phyloP scores from a whole-genome alignment of 2,797 vertebrate species.

The Pseudotriccus pelzelni region DNA sequence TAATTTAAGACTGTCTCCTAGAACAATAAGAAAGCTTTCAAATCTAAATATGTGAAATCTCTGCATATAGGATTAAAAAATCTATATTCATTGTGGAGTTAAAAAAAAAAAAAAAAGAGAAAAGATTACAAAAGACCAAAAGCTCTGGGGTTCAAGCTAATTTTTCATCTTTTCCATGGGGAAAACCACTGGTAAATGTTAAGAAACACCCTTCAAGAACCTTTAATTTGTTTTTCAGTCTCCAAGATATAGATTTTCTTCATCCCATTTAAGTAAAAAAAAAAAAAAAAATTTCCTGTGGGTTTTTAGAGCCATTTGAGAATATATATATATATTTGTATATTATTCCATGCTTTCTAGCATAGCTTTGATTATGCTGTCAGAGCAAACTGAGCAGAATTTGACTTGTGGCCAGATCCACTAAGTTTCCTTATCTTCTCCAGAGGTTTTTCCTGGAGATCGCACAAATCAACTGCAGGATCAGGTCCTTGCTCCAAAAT shows the following conservation, averaged over 20 bases:
- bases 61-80: conserved; percentile 13
- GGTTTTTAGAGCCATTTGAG: conserved; percentile 48
- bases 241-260: conserved; percentile 57
- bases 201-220: conserved; percentile 66
- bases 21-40: conserved; percentile 1
- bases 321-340: conserved; percentile 45
- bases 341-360: conserved; percentile 20
- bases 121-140: conserved; percentile 53
- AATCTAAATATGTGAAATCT: conserved; percentile 46
- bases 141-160: conserved; percentile 60
- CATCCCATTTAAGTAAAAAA: conserved; percentile 42
- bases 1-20: neutral
- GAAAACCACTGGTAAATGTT: conserved; percentile 67
- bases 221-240: conserved; percentile 69
- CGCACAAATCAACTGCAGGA: neutral
- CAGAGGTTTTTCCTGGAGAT: neutral
- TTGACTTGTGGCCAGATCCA: neutral
- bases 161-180: conserved; percentile 63
- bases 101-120: neutral
- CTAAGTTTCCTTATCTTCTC: neutral
- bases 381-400: neutral
- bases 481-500: neutral
- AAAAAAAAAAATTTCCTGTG: conserved; percentile 19
- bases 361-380: conserved; percentile 29
- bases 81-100: conserved; percentile 36